A percentile compares a stretch with the other conserved stretches of the same genome.
Evolutionary conservation across 2,888 invertebrate species (phyloP).

Genomic region (Pimpla rufipes): DNA sequence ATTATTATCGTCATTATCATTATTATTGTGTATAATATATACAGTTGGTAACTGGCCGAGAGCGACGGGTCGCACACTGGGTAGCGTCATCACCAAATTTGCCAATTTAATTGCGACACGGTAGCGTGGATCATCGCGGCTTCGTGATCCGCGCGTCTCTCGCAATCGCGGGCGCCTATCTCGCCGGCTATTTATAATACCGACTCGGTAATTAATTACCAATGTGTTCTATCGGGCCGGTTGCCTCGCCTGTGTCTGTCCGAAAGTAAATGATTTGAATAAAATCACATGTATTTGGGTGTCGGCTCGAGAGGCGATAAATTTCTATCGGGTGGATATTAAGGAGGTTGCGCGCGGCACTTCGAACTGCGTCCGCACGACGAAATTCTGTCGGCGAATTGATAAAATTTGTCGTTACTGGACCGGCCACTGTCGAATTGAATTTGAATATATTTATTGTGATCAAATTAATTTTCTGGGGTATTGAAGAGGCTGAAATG

Average conservation of each 20-base stretch:
- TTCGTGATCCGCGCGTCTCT: background rate
- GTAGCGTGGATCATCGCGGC: conserved; percentile 8
- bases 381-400: no score
- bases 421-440: no score
- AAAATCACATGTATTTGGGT: background rate
- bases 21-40: background rate
- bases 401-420: no score
- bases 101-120: conserved; percentile 64
- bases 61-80: conserved; percentile 3
- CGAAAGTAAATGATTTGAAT: background rate
- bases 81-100: conserved; percentile 73
- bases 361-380: no score
- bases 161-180: background rate
- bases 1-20: conserved; percentile 7
- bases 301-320: background rate
- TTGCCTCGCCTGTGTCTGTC: background rate
- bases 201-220: background rate
- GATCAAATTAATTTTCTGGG: no score
- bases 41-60: background rate
- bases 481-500: no score
- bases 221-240: background rate
- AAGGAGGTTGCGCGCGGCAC: background rate
- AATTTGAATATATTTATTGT: no score
- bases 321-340: background rate
- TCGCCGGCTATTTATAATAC: background rate